A percentile compares a stretch with the other conserved stretches of the same genome.
Evolutionary conservation across 2,797 vertebrate genomes (phyloP).

Genomic region (Chelidonichthys spinosus): DNA sequence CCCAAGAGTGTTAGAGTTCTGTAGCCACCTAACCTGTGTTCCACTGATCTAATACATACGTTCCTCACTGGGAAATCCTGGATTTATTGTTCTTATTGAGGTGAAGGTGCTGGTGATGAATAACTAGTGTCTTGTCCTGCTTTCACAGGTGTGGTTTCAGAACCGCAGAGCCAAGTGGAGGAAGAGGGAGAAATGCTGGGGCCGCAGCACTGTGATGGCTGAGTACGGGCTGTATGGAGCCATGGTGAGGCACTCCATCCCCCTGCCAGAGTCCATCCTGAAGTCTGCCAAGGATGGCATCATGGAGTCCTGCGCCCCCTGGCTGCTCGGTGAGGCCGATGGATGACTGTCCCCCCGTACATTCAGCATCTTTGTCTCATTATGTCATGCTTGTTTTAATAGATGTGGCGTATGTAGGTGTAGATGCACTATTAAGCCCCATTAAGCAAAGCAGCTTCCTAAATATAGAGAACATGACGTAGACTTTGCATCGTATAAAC

Average conservation of each 20-base stretch:
- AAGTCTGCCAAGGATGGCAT: conserved; percentile 99
- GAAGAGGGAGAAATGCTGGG: conserved; percentile 99
- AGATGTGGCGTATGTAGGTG: not conserved
- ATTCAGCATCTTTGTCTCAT: not conserved
- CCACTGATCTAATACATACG: not conserved
- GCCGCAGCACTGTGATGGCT: conserved; percentile 98
- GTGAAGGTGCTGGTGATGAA: not conserved
- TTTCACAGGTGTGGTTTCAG: conserved; percentile 96
- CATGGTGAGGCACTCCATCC: conserved; percentile 99
- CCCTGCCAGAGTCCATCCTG: conserved; percentile 97
- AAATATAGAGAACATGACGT: not conserved
- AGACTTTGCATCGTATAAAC: not conserved
- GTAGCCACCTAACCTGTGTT: not conserved
- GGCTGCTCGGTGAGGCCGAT: conserved; percentile 90
- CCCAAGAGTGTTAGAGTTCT: not conserved
- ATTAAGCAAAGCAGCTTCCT: not conserved
- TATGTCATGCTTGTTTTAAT: not conserved
- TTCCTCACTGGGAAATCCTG: not conserved
- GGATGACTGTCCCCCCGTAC: not conserved
- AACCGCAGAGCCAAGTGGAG: conserved; percentile 98
- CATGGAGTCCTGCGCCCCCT: conserved; percentile 99
- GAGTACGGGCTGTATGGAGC: conserved; percentile 97
- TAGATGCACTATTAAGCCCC: conserved; percentile 1
- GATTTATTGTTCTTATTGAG: not conserved
- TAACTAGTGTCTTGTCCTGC: not conserved